Base-by-base conservation (phyloP, 2,113 vertebrate genomes). In the Stomatorhinus ivindoensis region DNA sequence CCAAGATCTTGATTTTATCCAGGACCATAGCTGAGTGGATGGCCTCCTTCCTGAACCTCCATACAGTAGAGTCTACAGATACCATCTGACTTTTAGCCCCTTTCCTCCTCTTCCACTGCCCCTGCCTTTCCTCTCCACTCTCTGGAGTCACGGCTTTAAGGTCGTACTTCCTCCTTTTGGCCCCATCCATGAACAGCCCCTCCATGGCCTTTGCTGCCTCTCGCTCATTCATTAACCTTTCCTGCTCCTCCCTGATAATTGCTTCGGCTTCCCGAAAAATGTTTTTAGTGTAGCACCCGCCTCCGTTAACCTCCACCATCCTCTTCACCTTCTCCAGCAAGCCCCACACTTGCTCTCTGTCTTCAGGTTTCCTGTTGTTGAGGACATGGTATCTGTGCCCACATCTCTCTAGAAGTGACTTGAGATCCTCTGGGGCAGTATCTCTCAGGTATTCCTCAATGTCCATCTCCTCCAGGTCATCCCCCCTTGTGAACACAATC, bases 401-500 rank as follows among this genome's bases (percentile, higher is more conserved):
- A 90, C 95, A 96, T 15, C 73, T 93, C 35, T 93, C 91, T 87
- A 96, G 92, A 88, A 96, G 92, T 89, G 88, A 89, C 50, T 48
- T 92, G 11, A 96, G 93, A 6, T 76, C 90, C 53, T 87, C 90
- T 13, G 95, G 93, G 48, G 93, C 91, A 0, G 91, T 93, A 3
- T 93, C 58, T 9, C 87, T 89, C 86, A 95, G 91, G 76, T 95
- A 95, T 4, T 88, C 88, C 73, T 95, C 92, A 0, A 96, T 90
- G 31, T 61, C 90, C 3, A 73, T 48, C 2, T 89, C 93, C 6
- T 94, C 93, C 50, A 96, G 91, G 15, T 95, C 94, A 47, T 96
- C 95, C 0, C 94, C 95, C 2, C 91, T 93, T 9, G 95, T 96
- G 91, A 96, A 96, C 27, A 96, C 91, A 24, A 96, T 91, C 61